These are phyloP conservation scores for Macquaria australasica DNA, from an alignment of 2,113 vertebrate species.

Conservation along the genomic window DNA sequence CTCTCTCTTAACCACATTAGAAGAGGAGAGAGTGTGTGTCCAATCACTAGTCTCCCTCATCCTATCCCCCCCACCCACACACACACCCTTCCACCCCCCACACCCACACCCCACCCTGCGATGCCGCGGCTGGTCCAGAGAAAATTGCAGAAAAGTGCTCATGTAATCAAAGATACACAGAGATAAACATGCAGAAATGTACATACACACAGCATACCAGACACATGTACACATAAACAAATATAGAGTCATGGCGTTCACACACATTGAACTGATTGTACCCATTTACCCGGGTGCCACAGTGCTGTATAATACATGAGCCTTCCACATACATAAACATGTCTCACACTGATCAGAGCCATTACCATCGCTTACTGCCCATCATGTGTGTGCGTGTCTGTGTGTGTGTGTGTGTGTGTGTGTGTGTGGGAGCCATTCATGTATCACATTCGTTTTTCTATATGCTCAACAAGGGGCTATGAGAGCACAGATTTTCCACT, in stretches of 20 bases:
- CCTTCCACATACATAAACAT: slow-evolving; percentile 70
- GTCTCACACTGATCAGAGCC: slow-evolving; percentile 61
- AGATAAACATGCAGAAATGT: slow-evolving; percentile 11
- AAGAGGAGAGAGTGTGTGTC: slow-evolving; percentile 26
- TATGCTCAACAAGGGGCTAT: slow-evolving; percentile 42
- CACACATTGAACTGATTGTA: slow-evolving; percentile 60
- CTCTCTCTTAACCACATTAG: slow-evolving; percentile 54
- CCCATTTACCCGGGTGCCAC: slow-evolving; percentile 43
- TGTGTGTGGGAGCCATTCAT: slow-evolving; percentile 12
- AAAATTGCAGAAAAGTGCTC: slow-evolving; percentile 40
- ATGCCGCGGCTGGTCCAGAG: slow-evolving; percentile 25
- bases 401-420: slow-evolving; percentile 15
- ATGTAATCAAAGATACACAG: slow-evolving; percentile 30
- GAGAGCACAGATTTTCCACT: slow-evolving; percentile 51
- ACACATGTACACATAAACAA: slow-evolving; percentile 44
- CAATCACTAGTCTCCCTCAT: slow-evolving; percentile 42
- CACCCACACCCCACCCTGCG: background rate
- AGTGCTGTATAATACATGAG: slow-evolving; percentile 72
- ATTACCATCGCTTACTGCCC: slow-evolving; percentile 63
- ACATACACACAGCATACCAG: slow-evolving; percentile 6
- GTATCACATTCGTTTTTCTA: slow-evolving; percentile 45
- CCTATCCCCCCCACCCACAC: background rate
- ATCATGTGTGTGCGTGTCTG: slow-evolving; percentile 20
- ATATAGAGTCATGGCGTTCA: slow-evolving; percentile 25
- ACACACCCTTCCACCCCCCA: too few relatives aligned